Conservation (phyloP, 2,888 invertebrate genomes). For the Pecten maximus region DNA sequence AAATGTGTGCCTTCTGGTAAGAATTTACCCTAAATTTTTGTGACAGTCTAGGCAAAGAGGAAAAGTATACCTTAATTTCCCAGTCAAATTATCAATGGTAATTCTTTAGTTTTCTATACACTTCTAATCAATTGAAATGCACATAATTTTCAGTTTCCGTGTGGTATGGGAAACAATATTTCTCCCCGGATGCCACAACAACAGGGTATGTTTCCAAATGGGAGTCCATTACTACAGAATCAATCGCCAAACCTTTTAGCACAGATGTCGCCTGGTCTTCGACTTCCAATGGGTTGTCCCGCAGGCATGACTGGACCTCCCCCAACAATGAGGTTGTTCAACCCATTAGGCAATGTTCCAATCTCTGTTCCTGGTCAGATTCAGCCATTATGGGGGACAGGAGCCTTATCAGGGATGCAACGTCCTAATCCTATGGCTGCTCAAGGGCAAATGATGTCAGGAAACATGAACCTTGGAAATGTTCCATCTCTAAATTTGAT, state of each 20-base stretch:
- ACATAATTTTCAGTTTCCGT: not conserved
- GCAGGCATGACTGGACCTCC: not conserved
- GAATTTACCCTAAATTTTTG: too few species aligned
- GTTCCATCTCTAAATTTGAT: constrained; percentile 5
- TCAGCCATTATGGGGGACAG: not conserved
- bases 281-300: constrained; percentile 10
- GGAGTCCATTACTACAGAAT: not conserved
- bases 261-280: not conserved
- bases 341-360: not conserved
- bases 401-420: not conserved
- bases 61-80: too few species aligned
- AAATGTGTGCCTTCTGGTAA: too few species aligned
- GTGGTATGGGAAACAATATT: constrained; percentile 11
- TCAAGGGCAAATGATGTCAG: not conserved
- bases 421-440: not conserved
- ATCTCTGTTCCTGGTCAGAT: not conserved
- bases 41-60: too few species aligned
- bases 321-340: constrained; percentile 1
- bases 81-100: too few species aligned
- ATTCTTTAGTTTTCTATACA: too few species aligned
- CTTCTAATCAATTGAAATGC: too few species aligned
- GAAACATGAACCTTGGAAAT: not conserved
- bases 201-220: constrained; percentile 8
- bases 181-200: not conserved
- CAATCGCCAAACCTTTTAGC: not conserved